Conservation (phyloP, 1,140 invertebrate species). For the Chrysomallon squamiferum region DNA sequence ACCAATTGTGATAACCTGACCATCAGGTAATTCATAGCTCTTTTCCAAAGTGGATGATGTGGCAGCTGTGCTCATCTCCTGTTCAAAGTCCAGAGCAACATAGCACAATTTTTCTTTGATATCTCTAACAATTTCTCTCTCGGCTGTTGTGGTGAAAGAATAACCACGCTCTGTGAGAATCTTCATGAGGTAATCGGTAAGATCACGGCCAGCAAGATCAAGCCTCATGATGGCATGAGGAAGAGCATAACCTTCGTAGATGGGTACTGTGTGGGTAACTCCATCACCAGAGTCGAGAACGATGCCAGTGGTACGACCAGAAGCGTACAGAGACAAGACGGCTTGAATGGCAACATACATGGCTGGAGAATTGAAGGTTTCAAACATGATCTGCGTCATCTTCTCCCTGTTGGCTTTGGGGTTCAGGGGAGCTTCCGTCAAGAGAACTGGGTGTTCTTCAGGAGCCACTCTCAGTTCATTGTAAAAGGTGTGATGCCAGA, state of each 20-base stretch:
- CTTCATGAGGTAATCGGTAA: constrained; percentile 71
- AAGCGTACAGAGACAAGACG: no score
- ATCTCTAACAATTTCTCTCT: constrained; percentile 90
- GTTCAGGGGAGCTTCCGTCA: constrained; percentile 56
- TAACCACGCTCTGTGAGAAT: constrained; percentile 81
- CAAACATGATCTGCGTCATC: constrained; percentile 90
- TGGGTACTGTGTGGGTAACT: no score
- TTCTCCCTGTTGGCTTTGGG: constrained; percentile 71
- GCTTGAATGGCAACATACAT: no score
- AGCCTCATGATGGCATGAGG: no score
- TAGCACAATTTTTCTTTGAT: constrained; percentile 74
- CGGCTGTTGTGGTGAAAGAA: constrained; percentile 77
- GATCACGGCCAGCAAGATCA: no score
- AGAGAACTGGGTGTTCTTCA: constrained; percentile 58
- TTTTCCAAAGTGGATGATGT: constrained; percentile 53
- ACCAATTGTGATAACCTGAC: constrained; percentile 59
- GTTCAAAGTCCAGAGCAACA: constrained; percentile 69
- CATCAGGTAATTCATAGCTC: constrained; percentile 65
- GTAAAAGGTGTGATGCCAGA: constrained; percentile 77
- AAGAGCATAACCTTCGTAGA: no score
- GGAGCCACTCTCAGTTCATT: constrained; percentile 89
- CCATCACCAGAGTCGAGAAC: no score
- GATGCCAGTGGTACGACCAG: no score
- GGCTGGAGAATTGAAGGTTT: constrained; percentile 74
- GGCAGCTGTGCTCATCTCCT: constrained; percentile 84